Evolutionary conservation across 92 coral and sea anemone genomes (phyloP).

Genomic region (Montipora capitata): DNA sequence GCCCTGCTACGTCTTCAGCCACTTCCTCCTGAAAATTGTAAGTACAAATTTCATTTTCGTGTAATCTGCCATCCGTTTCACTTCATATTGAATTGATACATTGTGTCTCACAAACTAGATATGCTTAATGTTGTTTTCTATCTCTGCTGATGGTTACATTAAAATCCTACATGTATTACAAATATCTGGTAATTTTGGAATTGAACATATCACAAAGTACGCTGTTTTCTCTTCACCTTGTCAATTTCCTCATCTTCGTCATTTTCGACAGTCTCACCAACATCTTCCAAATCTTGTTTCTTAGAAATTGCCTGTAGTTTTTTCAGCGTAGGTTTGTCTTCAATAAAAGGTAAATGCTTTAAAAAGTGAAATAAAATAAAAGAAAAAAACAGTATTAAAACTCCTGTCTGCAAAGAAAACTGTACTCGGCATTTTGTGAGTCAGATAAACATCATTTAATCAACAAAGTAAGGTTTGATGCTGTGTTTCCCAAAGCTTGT

Average conservation of each 20-base stretch:
- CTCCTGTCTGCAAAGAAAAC: slow-evolving; percentile 14
- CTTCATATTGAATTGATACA: slow-evolving; percentile 1
- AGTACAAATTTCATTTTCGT: slow-evolving; percentile 31
- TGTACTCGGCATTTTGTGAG: slow-evolving; percentile 37
- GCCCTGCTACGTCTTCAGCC: slow-evolving; percentile 27
- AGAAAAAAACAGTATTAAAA: background rate
- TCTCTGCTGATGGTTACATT: slow-evolving; percentile 12
- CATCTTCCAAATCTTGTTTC: slow-evolving; percentile 29
- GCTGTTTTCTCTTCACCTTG: slow-evolving; percentile 1
- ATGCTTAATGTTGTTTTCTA: slow-evolving; percentile 6
- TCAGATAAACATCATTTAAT: slow-evolving; percentile 17
- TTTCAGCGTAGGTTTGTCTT: slow-evolving; percentile 23
- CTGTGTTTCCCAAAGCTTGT: slow-evolving; percentile 46
- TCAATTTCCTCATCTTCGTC: slow-evolving; percentile 19
- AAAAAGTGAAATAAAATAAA: slow-evolving; percentile 18
- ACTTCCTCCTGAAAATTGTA: slow-evolving; percentile 40
- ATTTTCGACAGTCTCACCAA: slow-evolving; percentile 25
- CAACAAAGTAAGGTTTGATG: slow-evolving; percentile 7
- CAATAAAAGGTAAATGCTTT: slow-evolving; percentile 37
- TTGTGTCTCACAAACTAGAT: slow-evolving; percentile 18
- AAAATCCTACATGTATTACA: slow-evolving; percentile 18
- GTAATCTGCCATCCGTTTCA: slow-evolving; percentile 28
- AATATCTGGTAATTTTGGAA: slow-evolving; percentile 26
- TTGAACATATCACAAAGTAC: slow-evolving; percentile 7
- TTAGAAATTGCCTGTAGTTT: slow-evolving; percentile 17